Conservation (phyloP, 2,888 invertebrate species). For the Dasypolia templi region DNA sequence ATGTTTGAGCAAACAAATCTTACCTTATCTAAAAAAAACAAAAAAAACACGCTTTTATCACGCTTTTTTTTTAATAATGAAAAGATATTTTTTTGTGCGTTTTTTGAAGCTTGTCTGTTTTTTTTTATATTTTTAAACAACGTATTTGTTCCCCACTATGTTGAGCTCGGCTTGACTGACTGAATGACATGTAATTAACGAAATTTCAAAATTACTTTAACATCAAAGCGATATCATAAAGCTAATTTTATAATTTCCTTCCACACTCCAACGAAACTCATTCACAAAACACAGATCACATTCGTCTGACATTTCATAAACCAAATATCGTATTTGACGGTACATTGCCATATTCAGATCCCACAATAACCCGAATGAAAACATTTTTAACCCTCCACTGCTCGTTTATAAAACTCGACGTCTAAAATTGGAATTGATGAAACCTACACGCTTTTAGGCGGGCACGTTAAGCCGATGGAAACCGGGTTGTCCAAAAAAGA, state of each 20-base stretch:
- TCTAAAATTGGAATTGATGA: constrained; percentile 55
- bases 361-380: constrained; percentile 34
- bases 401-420: constrained; percentile 34
- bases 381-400: constrained; percentile 39
- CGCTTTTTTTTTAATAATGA: too few relatives aligned
- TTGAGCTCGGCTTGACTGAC: too few relatives aligned
- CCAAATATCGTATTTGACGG: background rate
- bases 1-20: too few relatives aligned
- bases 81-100: too few relatives aligned
- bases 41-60: too few relatives aligned
- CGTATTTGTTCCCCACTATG: too few relatives aligned
- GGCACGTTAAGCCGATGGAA: constrained; percentile 31
- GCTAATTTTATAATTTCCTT: background rate
- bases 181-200: background rate
- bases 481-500: constrained; percentile 28
- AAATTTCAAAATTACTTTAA: background rate
- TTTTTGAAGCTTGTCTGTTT: too few relatives aligned
- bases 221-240: background rate
- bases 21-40: too few relatives aligned
- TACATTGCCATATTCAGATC: constrained; percentile 17
- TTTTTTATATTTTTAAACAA: too few relatives aligned
- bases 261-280: background rate
- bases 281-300: constrained; percentile 11
- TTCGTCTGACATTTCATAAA: constrained; percentile 16
- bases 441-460: constrained; percentile 35